Percentiles rank a stretch among this genome's conserved stretches.
These are phyloP conservation scores for Agrochola lota DNA, from an alignment of 2,888 invertebrate genomes.

Conservation along the genomic window DNA sequence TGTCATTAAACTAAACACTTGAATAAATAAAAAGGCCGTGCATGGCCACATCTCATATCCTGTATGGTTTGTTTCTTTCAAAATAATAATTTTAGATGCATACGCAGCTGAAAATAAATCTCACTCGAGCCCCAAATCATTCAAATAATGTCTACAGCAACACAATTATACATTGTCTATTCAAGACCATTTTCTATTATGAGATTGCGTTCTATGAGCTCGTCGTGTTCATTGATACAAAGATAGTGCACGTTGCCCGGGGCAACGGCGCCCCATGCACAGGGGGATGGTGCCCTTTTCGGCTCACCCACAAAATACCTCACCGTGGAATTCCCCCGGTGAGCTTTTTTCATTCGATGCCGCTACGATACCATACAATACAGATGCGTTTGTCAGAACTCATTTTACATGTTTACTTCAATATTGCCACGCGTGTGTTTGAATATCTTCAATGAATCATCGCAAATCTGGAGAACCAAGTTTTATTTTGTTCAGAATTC, in stretches of 20 bases:
- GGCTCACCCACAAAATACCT: conserved; percentile 83
- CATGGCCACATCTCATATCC: conserved; percentile 71
- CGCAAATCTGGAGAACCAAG: conserved; percentile 9
- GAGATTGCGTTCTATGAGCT: conserved; percentile 69
- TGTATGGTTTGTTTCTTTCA: conserved; percentile 51
- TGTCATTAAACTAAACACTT: conserved; percentile 82
- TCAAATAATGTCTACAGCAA: conserved; percentile 82
- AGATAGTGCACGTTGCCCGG: conserved; percentile 83
- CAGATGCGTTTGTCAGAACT: conserved; percentile 60
- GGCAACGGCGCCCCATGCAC: conserved; percentile 79
- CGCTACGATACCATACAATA: conserved; percentile 68
- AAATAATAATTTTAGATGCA: conserved; percentile 68
- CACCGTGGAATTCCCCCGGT: conserved; percentile 85
- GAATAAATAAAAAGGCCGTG: conserved; percentile 76
- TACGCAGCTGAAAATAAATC: conserved; percentile 81
- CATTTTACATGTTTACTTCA: conserved; percentile 38
- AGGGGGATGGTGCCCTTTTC: conserved; percentile 80
- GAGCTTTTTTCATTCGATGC: conserved; percentile 76
- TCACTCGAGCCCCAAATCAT: conserved; percentile 78
- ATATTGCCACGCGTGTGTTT: conserved; percentile 40
- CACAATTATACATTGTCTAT: conserved; percentile 82
- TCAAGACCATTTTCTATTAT: conserved; percentile 78
- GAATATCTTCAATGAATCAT: conserved; percentile 25
- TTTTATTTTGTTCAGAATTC: conserved; percentile 29
- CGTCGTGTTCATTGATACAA: conserved; percentile 80